Conservation (phyloP, 2,888 invertebrate species). For the Lepidochrysops patricia region DNA sequence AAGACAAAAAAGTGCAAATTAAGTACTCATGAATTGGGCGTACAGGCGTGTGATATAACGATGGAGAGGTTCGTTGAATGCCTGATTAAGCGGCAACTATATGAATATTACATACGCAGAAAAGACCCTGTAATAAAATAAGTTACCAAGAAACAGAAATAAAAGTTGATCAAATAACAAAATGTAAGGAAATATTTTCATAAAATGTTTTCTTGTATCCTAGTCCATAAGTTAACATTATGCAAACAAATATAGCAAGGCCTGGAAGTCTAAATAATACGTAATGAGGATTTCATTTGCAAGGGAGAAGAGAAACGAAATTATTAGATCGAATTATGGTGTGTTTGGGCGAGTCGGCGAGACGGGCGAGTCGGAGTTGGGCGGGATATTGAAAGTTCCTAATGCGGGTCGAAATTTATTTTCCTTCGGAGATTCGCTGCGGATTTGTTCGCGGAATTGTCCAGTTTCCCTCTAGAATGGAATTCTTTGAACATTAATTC, state of each 20-base stretch:
- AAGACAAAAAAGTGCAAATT: no score
- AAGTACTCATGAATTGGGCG: no score
- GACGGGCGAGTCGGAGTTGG: no score
- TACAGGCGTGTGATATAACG: no score
- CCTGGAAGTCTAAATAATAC: not conserved
- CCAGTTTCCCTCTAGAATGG: slow-evolving; percentile 25
- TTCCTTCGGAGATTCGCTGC: slow-evolving; percentile 26
- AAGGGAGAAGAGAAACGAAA: not conserved
- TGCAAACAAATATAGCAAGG: not conserved
- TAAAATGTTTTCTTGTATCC: not conserved
- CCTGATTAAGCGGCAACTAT: no score
- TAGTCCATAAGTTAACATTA: not conserved
- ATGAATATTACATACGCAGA: no score
- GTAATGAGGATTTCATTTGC: not conserved
- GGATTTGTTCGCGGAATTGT: slow-evolving; percentile 26
- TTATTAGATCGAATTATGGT: slow-evolving; percentile 11
- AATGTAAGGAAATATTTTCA: not conserved
- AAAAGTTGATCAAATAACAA: not conserved
- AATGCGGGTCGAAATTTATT: slow-evolving; percentile 29
- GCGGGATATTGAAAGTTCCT: slow-evolving; percentile 27
- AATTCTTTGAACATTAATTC: slow-evolving; percentile 25
- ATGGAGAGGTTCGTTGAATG: no score
- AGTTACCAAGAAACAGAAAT: not conserved
- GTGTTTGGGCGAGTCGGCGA: slow-evolving; percentile 16
- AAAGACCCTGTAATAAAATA: not conserved